Conservation (phyloP, 2,113 vertebrate species). For the Aleadryas rufinucha region DNA sequence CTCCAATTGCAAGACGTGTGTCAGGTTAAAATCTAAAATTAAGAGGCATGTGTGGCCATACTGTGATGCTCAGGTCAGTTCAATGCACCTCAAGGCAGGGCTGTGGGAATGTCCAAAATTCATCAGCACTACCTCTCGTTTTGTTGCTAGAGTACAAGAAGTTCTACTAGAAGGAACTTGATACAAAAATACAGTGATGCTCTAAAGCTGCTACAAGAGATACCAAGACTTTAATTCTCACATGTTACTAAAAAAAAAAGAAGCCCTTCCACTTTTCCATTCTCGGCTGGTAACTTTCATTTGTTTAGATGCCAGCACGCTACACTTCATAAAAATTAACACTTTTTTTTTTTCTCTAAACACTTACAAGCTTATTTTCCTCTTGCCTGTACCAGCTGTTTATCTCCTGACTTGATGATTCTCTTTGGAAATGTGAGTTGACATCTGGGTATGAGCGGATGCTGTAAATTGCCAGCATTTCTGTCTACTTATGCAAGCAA, state of each 20-base stretch:
- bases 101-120: not conserved
- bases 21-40: not conserved
- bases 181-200: not conserved
- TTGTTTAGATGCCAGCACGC: constrained; percentile 40
- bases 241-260: not conserved
- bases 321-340: constrained; percentile 54
- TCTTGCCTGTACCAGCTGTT: constrained; percentile 53
- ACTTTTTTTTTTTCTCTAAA: constrained; percentile 42
- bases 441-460: constrained; percentile 53
- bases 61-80: not conserved
- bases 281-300: constrained; percentile 20
- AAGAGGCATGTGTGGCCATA: not conserved
- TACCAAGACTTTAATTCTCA: not conserved
- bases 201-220: not conserved
- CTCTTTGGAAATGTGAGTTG: constrained; percentile 54
- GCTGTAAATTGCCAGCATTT: constrained; percentile 57
- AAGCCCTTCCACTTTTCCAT: not conserved
- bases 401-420: constrained; percentile 62
- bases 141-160: not conserved
- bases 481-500: constrained; percentile 59
- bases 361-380: constrained; percentile 59
- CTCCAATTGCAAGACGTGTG: fast-evolving
- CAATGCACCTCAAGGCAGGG: not conserved
- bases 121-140: fast-evolving
- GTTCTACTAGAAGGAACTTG: not conserved